Evolutionary conservation across 2,113 vertebrate species (phyloP).

Genomic region (Rhabdornis inornatus): DNA sequence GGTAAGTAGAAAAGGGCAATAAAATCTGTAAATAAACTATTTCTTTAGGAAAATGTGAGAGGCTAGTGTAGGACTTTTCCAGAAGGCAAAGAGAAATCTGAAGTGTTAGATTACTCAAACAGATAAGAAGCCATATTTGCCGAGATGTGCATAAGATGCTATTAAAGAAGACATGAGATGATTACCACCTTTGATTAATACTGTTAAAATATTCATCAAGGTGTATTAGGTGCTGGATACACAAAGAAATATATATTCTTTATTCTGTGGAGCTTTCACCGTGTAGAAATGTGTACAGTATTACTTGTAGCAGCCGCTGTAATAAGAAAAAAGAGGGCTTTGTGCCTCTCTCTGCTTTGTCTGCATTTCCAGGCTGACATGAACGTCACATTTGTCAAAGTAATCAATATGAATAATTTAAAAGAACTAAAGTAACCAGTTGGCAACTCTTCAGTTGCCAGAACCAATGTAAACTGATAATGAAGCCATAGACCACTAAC

Average conservation of each 20-base stretch:
- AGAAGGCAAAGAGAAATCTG: background rate
- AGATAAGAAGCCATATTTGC: background rate
- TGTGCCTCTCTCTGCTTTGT: background rate
- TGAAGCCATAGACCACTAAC: background rate
- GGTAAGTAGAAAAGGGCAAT: background rate
- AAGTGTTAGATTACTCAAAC: background rate
- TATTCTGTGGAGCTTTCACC: background rate
- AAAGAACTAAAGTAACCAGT: slow-evolving; percentile 30
- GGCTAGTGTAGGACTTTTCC: background rate
- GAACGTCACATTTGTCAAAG: slow-evolving; percentile 4
- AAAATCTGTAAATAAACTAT: background rate
- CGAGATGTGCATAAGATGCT: background rate
- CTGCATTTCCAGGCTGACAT: background rate
- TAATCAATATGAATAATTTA: slow-evolving; percentile 50
- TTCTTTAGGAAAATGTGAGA: background rate
- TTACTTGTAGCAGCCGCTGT: background rate
- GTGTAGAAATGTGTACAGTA: background rate
- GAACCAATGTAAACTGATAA: slow-evolving; percentile 11
- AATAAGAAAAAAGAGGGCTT: background rate
- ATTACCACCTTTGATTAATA: background rate
- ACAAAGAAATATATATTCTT: background rate
- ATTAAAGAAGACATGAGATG: background rate
- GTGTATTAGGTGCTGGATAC: background rate
- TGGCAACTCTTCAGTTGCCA: slow-evolving; percentile 14
- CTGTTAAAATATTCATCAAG: background rate